These are phyloP conservation scores for Barypeithes pellucidus DNA, from an alignment of 2,888 invertebrate species.

Conservation along the genomic window DNA sequence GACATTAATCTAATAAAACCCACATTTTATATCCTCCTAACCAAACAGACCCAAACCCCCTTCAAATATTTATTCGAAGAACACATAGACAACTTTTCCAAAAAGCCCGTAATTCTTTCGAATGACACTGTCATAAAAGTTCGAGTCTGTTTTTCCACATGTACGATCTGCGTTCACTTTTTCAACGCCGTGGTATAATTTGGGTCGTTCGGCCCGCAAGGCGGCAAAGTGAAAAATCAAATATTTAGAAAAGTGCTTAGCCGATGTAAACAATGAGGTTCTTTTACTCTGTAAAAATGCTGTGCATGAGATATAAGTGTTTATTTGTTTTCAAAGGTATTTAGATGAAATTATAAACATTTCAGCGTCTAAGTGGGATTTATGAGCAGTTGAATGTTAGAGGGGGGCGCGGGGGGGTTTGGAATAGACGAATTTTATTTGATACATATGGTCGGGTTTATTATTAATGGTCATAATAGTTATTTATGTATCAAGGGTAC, in stretches of 20 bases:
- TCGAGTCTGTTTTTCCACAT: slow-evolving; percentile 35
- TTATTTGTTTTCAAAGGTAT: slow-evolving; percentile 41
- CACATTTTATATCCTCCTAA: slow-evolving; percentile 12
- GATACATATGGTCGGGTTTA: too few relatives aligned
- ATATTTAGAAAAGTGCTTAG: slow-evolving; percentile 51
- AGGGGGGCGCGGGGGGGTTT: not conserved
- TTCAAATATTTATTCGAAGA: slow-evolving; percentile 5
- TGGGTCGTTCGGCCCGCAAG: slow-evolving; percentile 26
- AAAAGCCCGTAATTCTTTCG: slow-evolving; percentile 40
- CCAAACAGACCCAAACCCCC: slow-evolving; percentile 16
- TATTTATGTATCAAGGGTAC: too few relatives aligned
- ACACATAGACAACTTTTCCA: slow-evolving; percentile 20
- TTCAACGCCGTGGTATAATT: slow-evolving; percentile 46
- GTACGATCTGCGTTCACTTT: slow-evolving; percentile 30
- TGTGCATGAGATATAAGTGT: slow-evolving; percentile 19
- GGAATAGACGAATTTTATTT: slow-evolving; percentile 8
- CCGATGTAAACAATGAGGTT: slow-evolving; percentile 47
- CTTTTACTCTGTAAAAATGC: slow-evolving; percentile 32
- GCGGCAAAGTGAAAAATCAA: slow-evolving; percentile 50
- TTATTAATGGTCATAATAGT: too few relatives aligned
- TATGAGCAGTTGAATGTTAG: slow-evolving; percentile 22
- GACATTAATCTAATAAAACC: not conserved
- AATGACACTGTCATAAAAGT: slow-evolving; percentile 38
- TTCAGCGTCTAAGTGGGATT: slow-evolving; percentile 39
- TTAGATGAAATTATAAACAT: slow-evolving; percentile 46